These are phyloP conservation scores for Saturnia japonica DNA, from an alignment of 2,888 invertebrate species.

Conservation along the genomic window DNA sequence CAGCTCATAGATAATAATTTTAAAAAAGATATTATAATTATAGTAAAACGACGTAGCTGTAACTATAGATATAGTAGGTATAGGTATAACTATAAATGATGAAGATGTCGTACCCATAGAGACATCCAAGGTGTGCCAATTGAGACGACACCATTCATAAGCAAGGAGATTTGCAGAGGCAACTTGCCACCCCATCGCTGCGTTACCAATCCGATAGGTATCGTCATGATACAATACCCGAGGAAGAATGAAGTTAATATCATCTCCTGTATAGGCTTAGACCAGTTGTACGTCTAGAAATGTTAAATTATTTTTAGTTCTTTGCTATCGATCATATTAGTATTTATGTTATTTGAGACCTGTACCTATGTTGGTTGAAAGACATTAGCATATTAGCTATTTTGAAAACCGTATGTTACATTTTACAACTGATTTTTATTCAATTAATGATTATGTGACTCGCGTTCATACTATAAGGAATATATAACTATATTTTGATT, in stretches of 20 bases:
- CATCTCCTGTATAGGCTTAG: constrained; percentile 57
- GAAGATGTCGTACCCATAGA: constrained; percentile 44
- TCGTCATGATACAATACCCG: constrained; percentile 77
- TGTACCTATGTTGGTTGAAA: background rate
- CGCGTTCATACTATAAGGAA: no score
- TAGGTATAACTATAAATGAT: background rate
- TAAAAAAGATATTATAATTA: no score
- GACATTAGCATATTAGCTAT: no score
- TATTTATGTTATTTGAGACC: background rate
- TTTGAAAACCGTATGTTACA: no score
- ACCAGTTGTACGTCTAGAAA: constrained; percentile 55
- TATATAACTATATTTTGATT: no score
- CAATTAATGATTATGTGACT: no score
- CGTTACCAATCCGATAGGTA: constrained; percentile 80
- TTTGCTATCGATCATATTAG: background rate
- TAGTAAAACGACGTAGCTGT: background rate
- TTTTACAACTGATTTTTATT: no score
- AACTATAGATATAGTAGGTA: background rate
- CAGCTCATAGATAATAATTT: no score
- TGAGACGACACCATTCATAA: constrained; percentile 41
- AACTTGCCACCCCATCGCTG: constrained; percentile 84
- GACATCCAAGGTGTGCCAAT: constrained; percentile 55
- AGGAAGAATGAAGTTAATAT: constrained; percentile 74
- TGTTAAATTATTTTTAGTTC: background rate
- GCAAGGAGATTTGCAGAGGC: constrained; percentile 67